A percentile compares a stretch with the other conserved stretches of the same genome.
Conservation (phyloP, 2,888 invertebrate genomes). For the Orchesella flavescens region DNA sequence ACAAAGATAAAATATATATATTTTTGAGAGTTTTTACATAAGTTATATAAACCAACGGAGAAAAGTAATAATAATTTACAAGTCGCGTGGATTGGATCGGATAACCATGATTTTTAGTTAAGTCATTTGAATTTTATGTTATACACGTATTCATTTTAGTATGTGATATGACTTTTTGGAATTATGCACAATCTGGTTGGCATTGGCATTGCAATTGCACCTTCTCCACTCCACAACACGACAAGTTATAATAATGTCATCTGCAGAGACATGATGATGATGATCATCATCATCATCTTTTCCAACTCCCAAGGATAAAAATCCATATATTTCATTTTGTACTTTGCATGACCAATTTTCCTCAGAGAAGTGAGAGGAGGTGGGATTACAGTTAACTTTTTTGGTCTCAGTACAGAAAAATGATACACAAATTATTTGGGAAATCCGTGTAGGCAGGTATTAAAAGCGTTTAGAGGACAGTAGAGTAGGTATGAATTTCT, state of each 20-base stretch:
- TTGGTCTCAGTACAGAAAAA: neutral
- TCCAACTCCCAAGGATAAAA: neutral
- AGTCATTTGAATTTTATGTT: too few relatives aligned
- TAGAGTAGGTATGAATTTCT: neutral
- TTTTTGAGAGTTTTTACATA: conserved; percentile 20
- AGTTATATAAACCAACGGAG: neutral
- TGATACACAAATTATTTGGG: conserved; percentile 10
- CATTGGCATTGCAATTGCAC: neutral
- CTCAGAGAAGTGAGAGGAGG: conserved; percentile 33
- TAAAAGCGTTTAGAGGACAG: conserved; percentile 4
- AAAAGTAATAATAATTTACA: conserved; percentile 3
- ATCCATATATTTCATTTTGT: conserved; percentile 21
- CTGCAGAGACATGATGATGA: too few relatives aligned
- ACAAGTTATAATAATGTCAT: conserved; percentile 20
- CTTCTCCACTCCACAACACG: conserved; percentile 3
- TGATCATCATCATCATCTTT: conserved; percentile 21
- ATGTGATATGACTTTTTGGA: too few relatives aligned
- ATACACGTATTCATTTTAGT: neutral
- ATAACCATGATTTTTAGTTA: too few relatives aligned
- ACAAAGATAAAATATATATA: too few relatives aligned
- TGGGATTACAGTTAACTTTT: conserved; percentile 53
- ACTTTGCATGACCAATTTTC: conserved; percentile 55
- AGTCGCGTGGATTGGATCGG: conserved; percentile 52
- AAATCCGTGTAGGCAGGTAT: conserved; percentile 42
- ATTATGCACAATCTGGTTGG: neutral